Evolutionary conservation across 2,888 invertebrate species (phyloP), one percentile per base, ranked within the genome.

Genomic region (Muschampia plurimacula): DNA sequence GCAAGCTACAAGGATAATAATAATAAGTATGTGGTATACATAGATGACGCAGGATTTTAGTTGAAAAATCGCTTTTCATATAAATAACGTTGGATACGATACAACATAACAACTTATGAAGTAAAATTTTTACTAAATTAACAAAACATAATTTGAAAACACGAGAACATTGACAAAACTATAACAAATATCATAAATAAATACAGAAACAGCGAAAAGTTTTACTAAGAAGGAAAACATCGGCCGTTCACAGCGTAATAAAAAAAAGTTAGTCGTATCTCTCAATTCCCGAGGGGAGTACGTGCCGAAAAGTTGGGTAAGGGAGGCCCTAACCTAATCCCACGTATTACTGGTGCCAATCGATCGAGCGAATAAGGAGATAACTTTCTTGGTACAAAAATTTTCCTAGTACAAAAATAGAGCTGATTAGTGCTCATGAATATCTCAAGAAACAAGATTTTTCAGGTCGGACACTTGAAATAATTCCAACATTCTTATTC

Each of bases 261-360:
- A 74, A 70, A 73, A 65, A 75, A 74, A 69, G 65, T 73, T 72
- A 52, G 63, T 64, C 75, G 69, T 57, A 69, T 80, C 75, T 63
- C 72, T 72, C 66, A 64, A 71, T 69, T 79, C 80, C 79, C 81
- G 69, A 78, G 81, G 74, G 71, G 44, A 74, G 77, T 77, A 80
- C 82, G 83, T 83, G 83, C 73, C 77, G 69, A 76, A 78, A 77
- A 73, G 74, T 78, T 73, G 71, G 78, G 75, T 70, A 59, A 46
- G 68, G 69, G 66, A 67, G 70, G 64, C 74, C 72, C 72, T 62
- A 62, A 67, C 52, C 67, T 72, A 67, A 72, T 67, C 62, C 62
- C 41, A 28, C 66, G 62, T 32, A 60, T 62, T 67, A 52, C 65
- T 62, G 67, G 52, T 72, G 55, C 52, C 72, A 72, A 62, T 67